A percentile compares a stretch with the other conserved stretches of the same genome.
phyloP scores from a whole-genome alignment of 2,888 invertebrate genomes.

The Aphidoletes aphidimyza region DNA sequence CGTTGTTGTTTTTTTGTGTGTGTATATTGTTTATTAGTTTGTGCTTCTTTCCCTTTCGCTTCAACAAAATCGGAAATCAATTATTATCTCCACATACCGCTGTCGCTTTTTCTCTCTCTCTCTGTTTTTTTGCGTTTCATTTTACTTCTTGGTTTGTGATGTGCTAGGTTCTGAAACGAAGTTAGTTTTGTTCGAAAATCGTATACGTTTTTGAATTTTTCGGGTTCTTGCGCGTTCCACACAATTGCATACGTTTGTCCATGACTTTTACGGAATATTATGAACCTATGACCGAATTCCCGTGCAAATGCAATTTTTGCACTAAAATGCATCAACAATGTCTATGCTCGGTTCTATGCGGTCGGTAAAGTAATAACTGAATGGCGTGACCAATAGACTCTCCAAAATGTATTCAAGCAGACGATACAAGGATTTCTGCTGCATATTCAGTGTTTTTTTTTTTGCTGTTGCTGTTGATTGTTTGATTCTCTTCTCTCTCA shows the following conservation, averaged over 20 bases:
- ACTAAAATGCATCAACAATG: neutral
- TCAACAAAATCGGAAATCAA: slow-evolving; percentile 20
- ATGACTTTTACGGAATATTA: neutral
- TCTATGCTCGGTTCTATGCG: neutral
- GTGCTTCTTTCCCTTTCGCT: neutral
- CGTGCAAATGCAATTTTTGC: slow-evolving; percentile 22
- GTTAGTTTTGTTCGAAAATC: too few relatives aligned
- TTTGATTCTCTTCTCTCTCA: neutral
- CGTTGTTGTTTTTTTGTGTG: too few relatives aligned
- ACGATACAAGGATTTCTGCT: neutral
- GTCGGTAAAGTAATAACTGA: neutral
- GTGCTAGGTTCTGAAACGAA: too few relatives aligned
- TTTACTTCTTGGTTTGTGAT: too few relatives aligned
- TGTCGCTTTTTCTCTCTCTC: neutral
- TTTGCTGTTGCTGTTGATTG: too few relatives aligned
- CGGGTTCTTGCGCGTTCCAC: neutral
- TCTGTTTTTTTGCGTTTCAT: neutral
- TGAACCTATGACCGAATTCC: neutral
- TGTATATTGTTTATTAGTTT: slow-evolving; percentile 2
- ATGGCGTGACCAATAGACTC: neutral
- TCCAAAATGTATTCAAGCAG: neutral
- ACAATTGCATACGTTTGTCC: neutral
- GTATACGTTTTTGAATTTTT: too few relatives aligned
- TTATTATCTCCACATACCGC: slow-evolving; percentile 10
- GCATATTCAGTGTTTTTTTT: neutral